These are phyloP conservation scores for Heliconius hewitsoni DNA, from an alignment of 1,140 invertebrate genomes.

Conservation along the genomic window DNA sequence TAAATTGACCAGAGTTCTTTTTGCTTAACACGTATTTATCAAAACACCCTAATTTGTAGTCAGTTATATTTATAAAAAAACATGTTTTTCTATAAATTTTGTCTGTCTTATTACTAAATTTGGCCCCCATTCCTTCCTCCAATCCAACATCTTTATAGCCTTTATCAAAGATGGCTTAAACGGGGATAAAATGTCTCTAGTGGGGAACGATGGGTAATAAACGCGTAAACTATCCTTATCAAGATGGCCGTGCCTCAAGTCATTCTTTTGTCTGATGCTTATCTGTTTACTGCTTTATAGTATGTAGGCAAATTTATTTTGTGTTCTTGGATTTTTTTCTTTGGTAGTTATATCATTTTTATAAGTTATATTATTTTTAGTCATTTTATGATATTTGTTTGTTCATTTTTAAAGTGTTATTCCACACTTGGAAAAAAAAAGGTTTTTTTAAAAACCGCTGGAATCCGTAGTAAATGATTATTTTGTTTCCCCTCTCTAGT, in stretches of 20 bases:
- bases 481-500: too few species aligned
- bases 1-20: too few species aligned
- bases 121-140: neutral
- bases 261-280: conserved; percentile 11
- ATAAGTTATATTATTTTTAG: neutral
- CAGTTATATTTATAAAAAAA: neutral
- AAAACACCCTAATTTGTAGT: neutral
- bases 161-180: conserved; percentile 40
- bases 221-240: conserved; percentile 40
- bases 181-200: conserved; percentile 35
- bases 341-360: neutral
- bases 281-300: conserved; percentile 10
- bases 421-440: too few species aligned
- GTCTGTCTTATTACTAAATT: conserved; percentile 5
- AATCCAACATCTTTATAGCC: conserved; percentile 31
- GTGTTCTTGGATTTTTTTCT: neutral
- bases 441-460: too few species aligned
- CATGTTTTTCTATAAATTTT: conserved; percentile 3
- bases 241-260: conserved; percentile 33
- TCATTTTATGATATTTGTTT: neutral
- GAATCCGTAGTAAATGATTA: too few species aligned
- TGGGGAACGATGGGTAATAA: conserved; percentile 35
- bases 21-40: too few species aligned
- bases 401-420: too few species aligned
- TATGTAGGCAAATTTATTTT: conserved; percentile 9